These are phyloP conservation scores for Lipophrys pholis DNA, from an alignment of 2,113 vertebrate species.

Conservation along the genomic window DNA sequence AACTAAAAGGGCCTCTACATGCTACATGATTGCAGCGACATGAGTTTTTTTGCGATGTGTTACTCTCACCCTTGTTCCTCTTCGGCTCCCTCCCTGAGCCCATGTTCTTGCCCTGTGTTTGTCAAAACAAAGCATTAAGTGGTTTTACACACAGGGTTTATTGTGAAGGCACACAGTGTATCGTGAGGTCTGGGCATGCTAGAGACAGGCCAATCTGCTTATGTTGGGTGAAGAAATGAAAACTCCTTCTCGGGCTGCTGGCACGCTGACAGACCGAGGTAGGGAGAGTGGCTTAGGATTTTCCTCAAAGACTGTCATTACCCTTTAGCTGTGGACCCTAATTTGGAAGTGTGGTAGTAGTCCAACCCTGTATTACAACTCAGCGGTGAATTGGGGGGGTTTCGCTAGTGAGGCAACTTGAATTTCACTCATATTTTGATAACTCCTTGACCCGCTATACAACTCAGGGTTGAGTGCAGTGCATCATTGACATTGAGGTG, in stretches of 20 bases:
- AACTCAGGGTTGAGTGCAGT: slow-evolving; percentile 51
- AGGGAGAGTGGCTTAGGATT: slow-evolving; percentile 67
- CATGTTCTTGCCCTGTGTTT: slow-evolving; percentile 69
- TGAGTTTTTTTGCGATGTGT: no score
- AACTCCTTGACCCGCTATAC: slow-evolving; percentile 67
- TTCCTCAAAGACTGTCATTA: slow-evolving; percentile 80
- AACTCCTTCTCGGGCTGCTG: slow-evolving; percentile 58
- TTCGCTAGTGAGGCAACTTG: slow-evolving; percentile 61
- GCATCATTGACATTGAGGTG: slow-evolving; percentile 4
- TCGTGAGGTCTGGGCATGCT: slow-evolving; percentile 57
- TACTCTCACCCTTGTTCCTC: not conserved
- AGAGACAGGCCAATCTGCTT: slow-evolving; percentile 54
- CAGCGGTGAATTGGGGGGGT: slow-evolving; percentile 54
- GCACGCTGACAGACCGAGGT: slow-evolving; percentile 62
- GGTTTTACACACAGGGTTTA: slow-evolving; percentile 70
- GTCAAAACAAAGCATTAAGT: slow-evolving; percentile 76
- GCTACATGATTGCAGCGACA: no score
- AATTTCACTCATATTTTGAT: slow-evolving; percentile 75
- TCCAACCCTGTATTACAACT: slow-evolving; percentile 77
- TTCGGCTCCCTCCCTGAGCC: not conserved
- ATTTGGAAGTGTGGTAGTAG: slow-evolving; percentile 78
- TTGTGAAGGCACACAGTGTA: slow-evolving; percentile 60
- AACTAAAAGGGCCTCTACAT: no score
- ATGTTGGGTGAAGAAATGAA: slow-evolving; percentile 69
- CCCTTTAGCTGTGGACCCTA: slow-evolving; percentile 67